These are phyloP conservation scores for Melinopterus prodromus DNA, from an alignment of 2,888 invertebrate genomes.

Conservation along the genomic window DNA sequence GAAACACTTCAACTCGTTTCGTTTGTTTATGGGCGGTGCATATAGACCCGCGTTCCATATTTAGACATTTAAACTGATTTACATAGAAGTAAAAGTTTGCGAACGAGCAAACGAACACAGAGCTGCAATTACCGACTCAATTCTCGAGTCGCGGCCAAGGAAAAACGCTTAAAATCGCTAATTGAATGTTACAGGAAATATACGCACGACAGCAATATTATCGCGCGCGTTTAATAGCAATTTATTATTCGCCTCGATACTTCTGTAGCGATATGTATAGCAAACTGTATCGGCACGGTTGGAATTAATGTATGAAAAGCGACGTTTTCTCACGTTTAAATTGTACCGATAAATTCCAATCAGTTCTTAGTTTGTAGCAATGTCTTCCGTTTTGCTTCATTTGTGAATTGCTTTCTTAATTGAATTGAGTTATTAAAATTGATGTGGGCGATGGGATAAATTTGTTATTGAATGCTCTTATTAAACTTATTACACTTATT, in stretches of 20 bases:
- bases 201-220: not conserved
- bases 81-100: not conserved
- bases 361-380: not conserved
- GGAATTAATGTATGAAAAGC: not conserved
- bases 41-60: not conserved
- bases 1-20: not conserved
- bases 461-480: not conserved
- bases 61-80: not conserved
- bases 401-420: not conserved
- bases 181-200: constrained; percentile 4
- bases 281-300: not conserved
- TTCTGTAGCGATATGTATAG: not conserved
- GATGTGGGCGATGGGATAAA: not conserved
- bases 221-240: not conserved
- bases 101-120: not conserved
- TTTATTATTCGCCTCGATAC: not conserved
- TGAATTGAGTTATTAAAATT: not conserved
- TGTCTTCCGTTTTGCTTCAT: not conserved
- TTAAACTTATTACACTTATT: not conserved
- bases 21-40: not conserved
- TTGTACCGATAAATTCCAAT: constrained; percentile 4
- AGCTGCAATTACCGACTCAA: not conserved
- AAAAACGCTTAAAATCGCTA: not conserved
- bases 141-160: not conserved
- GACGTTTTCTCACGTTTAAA: not conserved